Percentiles rank a stretch among this genome's conserved stretches.
phyloP scores from a whole-genome alignment of 2,113 vertebrate species.

The Jaculus jaculus region DNA sequence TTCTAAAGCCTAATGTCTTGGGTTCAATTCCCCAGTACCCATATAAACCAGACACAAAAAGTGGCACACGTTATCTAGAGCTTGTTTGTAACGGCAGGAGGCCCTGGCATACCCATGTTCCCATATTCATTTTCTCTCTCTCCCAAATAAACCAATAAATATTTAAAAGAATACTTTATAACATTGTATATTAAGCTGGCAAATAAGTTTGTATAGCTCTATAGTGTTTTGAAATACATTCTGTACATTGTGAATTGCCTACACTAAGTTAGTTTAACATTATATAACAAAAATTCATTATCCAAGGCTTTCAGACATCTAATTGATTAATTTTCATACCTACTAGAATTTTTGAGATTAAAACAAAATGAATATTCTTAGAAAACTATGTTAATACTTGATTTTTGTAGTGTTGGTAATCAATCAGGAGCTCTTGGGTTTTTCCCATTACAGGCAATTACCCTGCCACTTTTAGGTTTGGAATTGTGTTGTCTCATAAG shows the following conservation, averaged over 20 bases:
- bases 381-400: not conserved
- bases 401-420: not conserved
- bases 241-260: not conserved
- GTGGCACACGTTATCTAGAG: too few relatives aligned
- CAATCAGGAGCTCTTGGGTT: too few relatives aligned
- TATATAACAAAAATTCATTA: not conserved
- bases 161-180: not conserved
- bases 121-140: too few relatives aligned
- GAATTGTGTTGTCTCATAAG: not conserved
- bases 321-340: constrained; percentile 5
- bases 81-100: too few relatives aligned
- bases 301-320: not conserved
- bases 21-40: too few relatives aligned
- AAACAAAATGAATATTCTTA: not conserved
- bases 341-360: not conserved
- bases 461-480: not conserved
- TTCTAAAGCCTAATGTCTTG: too few relatives aligned
- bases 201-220: not conserved
- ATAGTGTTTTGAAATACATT: not conserved
- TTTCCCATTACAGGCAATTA: not conserved
- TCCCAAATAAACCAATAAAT: too few relatives aligned
- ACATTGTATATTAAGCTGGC: not conserved
- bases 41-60: too few relatives aligned
- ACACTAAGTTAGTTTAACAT: not conserved
- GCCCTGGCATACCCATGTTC: too few relatives aligned